Conservation (phyloP, 2,797 vertebrate genomes). For the Rallus crepitans region DNA sequence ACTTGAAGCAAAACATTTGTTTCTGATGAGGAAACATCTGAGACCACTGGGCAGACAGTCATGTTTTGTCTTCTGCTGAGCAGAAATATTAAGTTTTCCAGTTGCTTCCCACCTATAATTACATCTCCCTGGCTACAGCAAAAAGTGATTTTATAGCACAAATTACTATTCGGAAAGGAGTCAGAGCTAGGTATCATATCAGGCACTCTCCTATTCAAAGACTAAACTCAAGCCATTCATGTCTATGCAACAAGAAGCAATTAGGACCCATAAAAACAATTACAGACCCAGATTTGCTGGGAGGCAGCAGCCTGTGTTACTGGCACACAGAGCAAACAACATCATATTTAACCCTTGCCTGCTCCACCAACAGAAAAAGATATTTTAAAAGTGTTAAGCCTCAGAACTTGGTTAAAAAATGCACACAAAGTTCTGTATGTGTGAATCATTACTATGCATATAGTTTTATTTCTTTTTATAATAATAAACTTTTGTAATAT, state of each 20-base stretch:
- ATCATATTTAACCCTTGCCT: not conserved
- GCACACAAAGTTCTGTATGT: not conserved
- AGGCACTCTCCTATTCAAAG: not conserved
- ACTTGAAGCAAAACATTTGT: slow-evolving; percentile 1
- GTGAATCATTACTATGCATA: not conserved
- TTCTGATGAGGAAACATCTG: slow-evolving; percentile 1
- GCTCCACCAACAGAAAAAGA: not conserved
- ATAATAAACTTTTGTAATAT: not conserved
- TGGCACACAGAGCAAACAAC: not conserved
- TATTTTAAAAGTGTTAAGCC: not conserved
- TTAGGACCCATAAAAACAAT: slow-evolving; percentile 44
- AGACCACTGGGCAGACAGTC: not conserved
- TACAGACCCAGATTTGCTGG: slow-evolving; percentile 5
- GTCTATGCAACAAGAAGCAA: slow-evolving; percentile 52
- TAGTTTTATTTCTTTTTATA: not conserved
- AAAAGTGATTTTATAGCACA: not conserved
- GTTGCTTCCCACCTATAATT: slow-evolving; percentile 22
- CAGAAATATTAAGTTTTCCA: slow-evolving; percentile 19
- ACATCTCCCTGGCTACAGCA: not conserved
- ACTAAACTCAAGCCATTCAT: not conserved
- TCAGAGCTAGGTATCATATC: not conserved
- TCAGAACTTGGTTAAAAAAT: not conserved
- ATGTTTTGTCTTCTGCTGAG: not conserved
- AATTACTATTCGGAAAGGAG: slow-evolving; percentile 1
- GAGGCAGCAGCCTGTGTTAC: not conserved